Evolutionary conservation across 2,797 vertebrate species (phyloP).

Genomic region (Phalloptychus januarius): DNA sequence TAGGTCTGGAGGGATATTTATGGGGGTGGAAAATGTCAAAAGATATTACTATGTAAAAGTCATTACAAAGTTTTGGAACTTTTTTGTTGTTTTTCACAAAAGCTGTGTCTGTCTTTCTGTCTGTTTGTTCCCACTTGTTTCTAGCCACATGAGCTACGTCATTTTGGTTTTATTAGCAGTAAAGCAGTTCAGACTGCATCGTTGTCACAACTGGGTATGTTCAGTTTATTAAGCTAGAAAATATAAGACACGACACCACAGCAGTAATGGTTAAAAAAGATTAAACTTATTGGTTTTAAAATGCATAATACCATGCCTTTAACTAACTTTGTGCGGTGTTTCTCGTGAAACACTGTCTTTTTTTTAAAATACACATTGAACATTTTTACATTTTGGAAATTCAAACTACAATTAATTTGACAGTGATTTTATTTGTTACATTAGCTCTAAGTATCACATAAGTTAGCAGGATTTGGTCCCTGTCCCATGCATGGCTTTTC

Average conservation of each 20-base stretch:
- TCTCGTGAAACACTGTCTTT: not conserved
- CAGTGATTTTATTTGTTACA: not conserved
- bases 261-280: not conserved
- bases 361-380: not conserved
- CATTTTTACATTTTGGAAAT: not conserved
- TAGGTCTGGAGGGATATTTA: not conserved
- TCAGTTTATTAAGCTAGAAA: not conserved
- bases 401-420: not conserved
- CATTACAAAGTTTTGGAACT: not conserved
- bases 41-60: not conserved
- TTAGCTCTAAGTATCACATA: not conserved
- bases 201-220: not conserved
- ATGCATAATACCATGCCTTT: not conserved
- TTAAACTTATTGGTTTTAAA: not conserved
- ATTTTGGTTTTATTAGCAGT: not conserved
- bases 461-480: not conserved
- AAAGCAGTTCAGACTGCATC: not conserved
- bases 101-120: not conserved
- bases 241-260: not conserved
- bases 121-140: not conserved
- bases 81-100: not conserved
- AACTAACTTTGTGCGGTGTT: not conserved
- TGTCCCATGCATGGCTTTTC: not conserved
- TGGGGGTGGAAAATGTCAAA: not conserved
- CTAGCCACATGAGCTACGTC: not conserved